phyloP scores from a whole-genome alignment of 2,888 invertebrate genomes.

The Scaptomyza tumidula region DNA sequence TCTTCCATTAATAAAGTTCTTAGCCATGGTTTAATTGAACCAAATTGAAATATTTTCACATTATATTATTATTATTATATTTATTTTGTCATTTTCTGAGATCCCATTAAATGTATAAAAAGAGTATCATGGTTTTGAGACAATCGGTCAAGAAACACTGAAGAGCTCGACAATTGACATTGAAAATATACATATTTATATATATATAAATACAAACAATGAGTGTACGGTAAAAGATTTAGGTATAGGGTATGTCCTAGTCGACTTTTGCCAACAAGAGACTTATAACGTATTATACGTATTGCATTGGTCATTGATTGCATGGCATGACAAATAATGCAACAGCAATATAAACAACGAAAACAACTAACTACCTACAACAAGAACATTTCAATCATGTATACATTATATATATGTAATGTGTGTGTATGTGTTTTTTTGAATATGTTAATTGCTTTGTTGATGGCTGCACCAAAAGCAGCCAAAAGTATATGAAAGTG shows the following conservation, averaged over 20 bases:
- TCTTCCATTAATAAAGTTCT: no score
- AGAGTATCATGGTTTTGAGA: no score
- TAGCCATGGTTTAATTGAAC: no score
- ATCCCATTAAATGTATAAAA: no score
- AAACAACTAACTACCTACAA: constrained; percentile 20
- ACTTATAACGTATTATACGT: background rate
- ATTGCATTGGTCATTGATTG: constrained; percentile 59
- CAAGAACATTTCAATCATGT: constrained; percentile 43
- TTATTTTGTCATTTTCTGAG: no score
- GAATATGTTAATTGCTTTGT: constrained; percentile 63
- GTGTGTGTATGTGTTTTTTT: constrained; percentile 4
- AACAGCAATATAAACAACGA: constrained; percentile 22
- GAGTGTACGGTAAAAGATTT: background rate
- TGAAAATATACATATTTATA: no score
- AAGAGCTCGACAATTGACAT: no score
- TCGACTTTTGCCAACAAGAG: background rate
- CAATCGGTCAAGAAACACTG: no score
- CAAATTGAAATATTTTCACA: no score
- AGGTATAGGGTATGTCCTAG: background rate
- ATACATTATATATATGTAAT: constrained; percentile 24
- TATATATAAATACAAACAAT: no score
- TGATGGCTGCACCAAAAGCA: constrained; percentile 34
- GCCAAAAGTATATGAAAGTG: constrained; percentile 26
- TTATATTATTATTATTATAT: no score
- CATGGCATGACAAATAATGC: constrained; percentile 51